Evolutionary conservation across 2,888 invertebrate species (phyloP), one percentile per base, ranked within the genome.

Genomic region (Ormyrus rosae): DNA sequence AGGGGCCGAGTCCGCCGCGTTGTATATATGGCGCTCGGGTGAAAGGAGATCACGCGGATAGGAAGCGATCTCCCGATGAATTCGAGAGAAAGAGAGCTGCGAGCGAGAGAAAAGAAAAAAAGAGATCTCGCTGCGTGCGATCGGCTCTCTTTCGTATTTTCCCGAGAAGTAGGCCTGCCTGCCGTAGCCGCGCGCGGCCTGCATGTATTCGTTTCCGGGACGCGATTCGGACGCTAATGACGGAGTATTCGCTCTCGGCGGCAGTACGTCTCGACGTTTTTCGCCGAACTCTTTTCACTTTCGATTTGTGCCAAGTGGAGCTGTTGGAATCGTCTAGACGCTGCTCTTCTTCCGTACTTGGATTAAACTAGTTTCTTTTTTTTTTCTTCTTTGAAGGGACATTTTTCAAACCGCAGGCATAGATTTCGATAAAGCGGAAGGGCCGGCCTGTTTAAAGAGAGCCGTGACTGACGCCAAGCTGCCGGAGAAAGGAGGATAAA

Each of bases 21-120:
- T 19, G 19, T 19, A 19, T 19, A 19, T 19, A 19, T 19, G 19
- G 60, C 19, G 34, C 7, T 51, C 46, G 69, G 78, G 83, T 83
- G 83, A 83, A 82, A 83, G 83, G 82, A 82, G 82, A 83, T 83
- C 83, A 83, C 58, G 70, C 56, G 58, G n/a, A 58, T 10, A 50
- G 51, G 34, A 11, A 45, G 34, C 34, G 34, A 34, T 34, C 34
- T 34, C 11, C 3, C 8, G 45, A 56, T 7, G 46, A 13, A 56
- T 10, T n/a, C n/a, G 8, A 45, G 46, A 71, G 73, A 83, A 82
- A 83, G 82, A 83, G 82, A 80, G 81, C 80, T 82, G 78, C 82
- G 81, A 3, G 46, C 53, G 53, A 51, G 19, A 45, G 56, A 10
- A 46, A 45, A 11, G 45, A 8, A 11, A 9, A 5, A 13, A 56